Evolutionary conservation across 2,797 vertebrate species (phyloP), one percentile per base, ranked within the genome.

Genomic region (Poecilia wingei): DNA sequence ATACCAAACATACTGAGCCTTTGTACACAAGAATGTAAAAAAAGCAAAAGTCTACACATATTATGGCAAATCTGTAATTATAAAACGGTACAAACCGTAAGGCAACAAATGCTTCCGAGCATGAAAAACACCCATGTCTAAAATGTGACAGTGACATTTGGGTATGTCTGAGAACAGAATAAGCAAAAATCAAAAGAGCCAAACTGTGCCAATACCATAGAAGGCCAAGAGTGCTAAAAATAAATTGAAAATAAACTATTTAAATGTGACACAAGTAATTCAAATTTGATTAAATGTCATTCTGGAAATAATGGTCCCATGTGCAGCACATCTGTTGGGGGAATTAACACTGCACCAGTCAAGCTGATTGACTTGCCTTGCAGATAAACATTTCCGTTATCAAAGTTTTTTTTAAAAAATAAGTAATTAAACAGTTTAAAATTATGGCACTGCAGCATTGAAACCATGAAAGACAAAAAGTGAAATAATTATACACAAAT

Each of bases 1-100:
- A 93, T 93, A 93, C 79, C 55, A 84, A 75, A 76, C 12, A 83
- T 78, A 87, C 6, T 59, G 36, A 74, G 6, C 41, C 25, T 39
- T 55, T 39, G n/a, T n/a, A 75, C 14, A 90, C 25, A 78, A 74
- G 72, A 71, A 72, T 59, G 72, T 72, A 78, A 43, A 78, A 45
- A 77, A 79, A 2, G 59, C 6, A 72, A 88, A 82, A 0, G 16
- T 53, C 74, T 74, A 71, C 0, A 64, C 13, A 36, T 64, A 12
- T 71, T 88, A 87, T 84, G 78, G 81, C 79, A 74, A 36, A 80
- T 51, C 33, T 78, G 6, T 59, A 33, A 82, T 71, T 20, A 18
- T 13, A 79, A 46, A 20, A 80, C 14, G 55, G 25, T 31, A 76
- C 6, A 83, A 77, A 71, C 82, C 77, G 72, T 49, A 84, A 90